Base-by-base conservation (phyloP, 2,797 vertebrate species). In the Gallirallus australis region DNA sequence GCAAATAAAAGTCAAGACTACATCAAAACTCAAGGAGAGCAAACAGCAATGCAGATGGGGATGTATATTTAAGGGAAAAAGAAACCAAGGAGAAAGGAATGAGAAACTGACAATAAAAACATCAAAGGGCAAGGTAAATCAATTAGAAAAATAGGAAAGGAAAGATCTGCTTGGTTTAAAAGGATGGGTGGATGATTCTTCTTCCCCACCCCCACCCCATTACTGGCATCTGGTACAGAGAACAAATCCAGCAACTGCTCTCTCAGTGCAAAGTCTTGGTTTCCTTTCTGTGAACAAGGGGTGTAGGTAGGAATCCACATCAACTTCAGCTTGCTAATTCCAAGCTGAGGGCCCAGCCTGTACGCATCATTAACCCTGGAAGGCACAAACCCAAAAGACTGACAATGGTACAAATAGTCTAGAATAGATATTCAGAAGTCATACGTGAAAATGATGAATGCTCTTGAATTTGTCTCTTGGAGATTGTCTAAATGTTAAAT, bases 131-230 rank as follows among this genome's bases (percentile, higher is more conserved):
- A 45, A 82, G 11, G 59, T 39, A 71, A 69, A 57, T 50, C 11
- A 79, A 19, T 84, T 90, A 96, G 7, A 73, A 93, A 94, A 86
- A 42, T 7, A 45, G 40, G 50, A 83, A 89, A 70, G 77, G 94
- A 50, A 92, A 78, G 50, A 84, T 71, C 16, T 72, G 81, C 25
- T 76, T 24, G 20, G 15, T 52, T 88, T 71, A 48, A 92, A 95
- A 77, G 68, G 40, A 78, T 16, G 60, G 70, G 40, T n/a, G 31
- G 61, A n/a, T 20, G 60, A 53, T 37, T 61, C 25, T 42, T 80
- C 53, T 35, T 63, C 59, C 65, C 35, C 31, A 33, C 52, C 35
- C 64, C 21, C 37, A 45, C 28, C 12, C 33, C 69, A 17, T 47
- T 78, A 87, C 31, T 31, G 20, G 60, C 70, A 86, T 61, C 57